Conservation (phyloP, 2,113 vertebrate species). For the Synchiropus splendidus region DNA sequence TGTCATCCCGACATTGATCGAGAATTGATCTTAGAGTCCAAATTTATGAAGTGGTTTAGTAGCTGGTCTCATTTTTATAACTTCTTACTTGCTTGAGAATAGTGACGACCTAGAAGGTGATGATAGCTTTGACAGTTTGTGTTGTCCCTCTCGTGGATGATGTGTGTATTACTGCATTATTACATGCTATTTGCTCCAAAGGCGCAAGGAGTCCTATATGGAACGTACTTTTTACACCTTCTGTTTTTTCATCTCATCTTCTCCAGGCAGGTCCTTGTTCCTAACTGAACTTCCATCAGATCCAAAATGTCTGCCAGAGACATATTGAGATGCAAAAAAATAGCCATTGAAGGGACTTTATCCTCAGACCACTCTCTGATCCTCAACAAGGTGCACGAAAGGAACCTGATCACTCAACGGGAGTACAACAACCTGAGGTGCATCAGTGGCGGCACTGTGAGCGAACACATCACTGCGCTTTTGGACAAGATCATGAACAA, state of each 20-base stretch:
- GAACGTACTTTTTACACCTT: background rate
- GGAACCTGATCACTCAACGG: conserved; percentile 4
- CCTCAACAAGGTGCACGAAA: conserved; percentile 28
- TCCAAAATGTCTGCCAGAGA: conserved; percentile 27
- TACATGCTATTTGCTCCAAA: too few relatives aligned
- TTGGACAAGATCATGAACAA: conserved; percentile 54
- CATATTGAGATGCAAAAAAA: conserved; percentile 25
- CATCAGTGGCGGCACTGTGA: conserved; percentile 7
- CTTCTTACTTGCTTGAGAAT: too few relatives aligned
- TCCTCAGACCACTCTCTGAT: conserved; percentile 25
- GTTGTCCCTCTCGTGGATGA: too few relatives aligned
- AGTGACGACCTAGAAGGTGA: too few relatives aligned
- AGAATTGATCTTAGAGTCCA: too few relatives aligned
- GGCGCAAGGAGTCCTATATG: too few relatives aligned
- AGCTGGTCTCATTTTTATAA: too few relatives aligned
- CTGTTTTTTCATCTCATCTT: background rate
- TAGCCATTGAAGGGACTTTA: conserved; percentile 4
- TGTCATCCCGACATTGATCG: too few relatives aligned
- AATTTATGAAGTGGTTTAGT: too few relatives aligned
- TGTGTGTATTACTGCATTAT: too few relatives aligned
- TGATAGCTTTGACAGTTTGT: too few relatives aligned
- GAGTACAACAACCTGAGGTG: conserved; percentile 50
- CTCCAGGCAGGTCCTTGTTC: background rate
- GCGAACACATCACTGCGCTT: conserved; percentile 17
- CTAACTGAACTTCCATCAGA: conserved; percentile 7